Conservation (phyloP, 2,888 invertebrate species). For the Pseudococcus viburni region DNA sequence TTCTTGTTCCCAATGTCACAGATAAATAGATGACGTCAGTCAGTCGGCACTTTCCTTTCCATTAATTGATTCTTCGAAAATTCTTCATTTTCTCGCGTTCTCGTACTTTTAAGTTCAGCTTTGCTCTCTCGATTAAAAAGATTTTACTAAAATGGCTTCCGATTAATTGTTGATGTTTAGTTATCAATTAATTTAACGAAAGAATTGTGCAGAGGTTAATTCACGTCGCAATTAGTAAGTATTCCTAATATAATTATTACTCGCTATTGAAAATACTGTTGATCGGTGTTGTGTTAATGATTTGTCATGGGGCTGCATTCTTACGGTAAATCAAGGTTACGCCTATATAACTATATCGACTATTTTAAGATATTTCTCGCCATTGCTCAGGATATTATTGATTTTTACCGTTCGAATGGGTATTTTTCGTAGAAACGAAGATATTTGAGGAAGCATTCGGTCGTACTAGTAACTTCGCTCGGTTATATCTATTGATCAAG, state of each 20-base stretch:
- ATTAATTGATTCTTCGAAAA: conserved; percentile 53
- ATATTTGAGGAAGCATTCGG: not conserved
- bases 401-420: not conserved
- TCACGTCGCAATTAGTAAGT: conserved; percentile 25
- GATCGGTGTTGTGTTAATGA: conserved; percentile 30
- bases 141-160: conserved; percentile 58
- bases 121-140: conserved; percentile 30
- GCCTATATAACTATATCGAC: conserved; percentile 47
- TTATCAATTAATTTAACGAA: conserved; percentile 45
- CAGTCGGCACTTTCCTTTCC: conserved; percentile 56
- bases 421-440: not conserved
- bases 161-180: conserved; percentile 55
- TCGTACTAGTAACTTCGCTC: not conserved
- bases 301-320: conserved; percentile 50
- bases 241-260: not conserved
- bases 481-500: not conserved
- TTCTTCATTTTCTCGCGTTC: conserved; percentile 56
- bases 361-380: conserved; percentile 42
- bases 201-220: conserved; percentile 12
- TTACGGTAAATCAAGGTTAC: conserved; percentile 61
- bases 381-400: not conserved
- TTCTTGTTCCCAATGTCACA: not conserved
- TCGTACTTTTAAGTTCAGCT: conserved; percentile 13
- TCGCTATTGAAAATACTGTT: not conserved
- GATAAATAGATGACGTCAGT: conserved; percentile 8